Evolutionary conservation across 2,797 vertebrate species (phyloP).

Genomic region (Takifugu ocellatus): DNA sequence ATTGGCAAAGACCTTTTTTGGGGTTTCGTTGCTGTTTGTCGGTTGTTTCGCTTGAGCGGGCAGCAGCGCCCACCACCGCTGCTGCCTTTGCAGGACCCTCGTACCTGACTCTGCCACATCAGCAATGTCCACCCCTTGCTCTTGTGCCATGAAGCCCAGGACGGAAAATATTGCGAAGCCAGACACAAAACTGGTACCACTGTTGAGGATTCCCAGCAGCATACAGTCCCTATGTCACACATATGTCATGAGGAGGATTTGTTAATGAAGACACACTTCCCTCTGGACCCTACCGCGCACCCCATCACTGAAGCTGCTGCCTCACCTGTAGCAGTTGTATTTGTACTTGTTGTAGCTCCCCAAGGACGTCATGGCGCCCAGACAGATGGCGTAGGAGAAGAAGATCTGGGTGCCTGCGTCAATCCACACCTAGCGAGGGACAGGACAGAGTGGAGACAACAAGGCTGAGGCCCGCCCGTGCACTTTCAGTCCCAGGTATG

Average conservation of each 20-base stretch:
- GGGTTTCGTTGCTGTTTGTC: slow-evolving; percentile 60
- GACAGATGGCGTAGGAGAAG: slow-evolving; percentile 98
- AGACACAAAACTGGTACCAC: slow-evolving; percentile 99
- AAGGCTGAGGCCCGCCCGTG: slow-evolving; percentile 59
- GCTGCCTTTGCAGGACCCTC: slow-evolving; percentile 84
- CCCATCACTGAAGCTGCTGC: slow-evolving; percentile 68
- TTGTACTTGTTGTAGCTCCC: slow-evolving; percentile 99
- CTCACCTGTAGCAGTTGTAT: slow-evolving; percentile 99
- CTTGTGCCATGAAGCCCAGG: slow-evolving; percentile 99
- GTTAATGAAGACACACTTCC: slow-evolving; percentile 95
- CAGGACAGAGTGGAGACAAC: slow-evolving; percentile 29
- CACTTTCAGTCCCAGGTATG: not conserved
- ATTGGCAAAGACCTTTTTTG: slow-evolving; percentile 5
- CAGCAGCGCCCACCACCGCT: slow-evolving; percentile 97
- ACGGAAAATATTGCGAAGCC: slow-evolving; percentile 99
- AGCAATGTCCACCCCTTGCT: slow-evolving; percentile 99
- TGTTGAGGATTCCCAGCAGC: slow-evolving; percentile 99
- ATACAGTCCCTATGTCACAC: slow-evolving; percentile 99
- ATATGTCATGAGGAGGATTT: slow-evolving; percentile 97
- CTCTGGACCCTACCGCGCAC: slow-evolving; percentile 35
- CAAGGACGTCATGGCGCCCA: slow-evolving; percentile 99
- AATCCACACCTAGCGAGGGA: slow-evolving; percentile 88
- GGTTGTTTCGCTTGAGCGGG: slow-evolving; percentile 73
- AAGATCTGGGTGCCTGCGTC: slow-evolving; percentile 99
- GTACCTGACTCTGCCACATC: slow-evolving; percentile 99